These are phyloP conservation scores for Pseudomyrmex sp. DNA, from an alignment of 1,140 invertebrate species.

Conservation along the genomic window DNA sequence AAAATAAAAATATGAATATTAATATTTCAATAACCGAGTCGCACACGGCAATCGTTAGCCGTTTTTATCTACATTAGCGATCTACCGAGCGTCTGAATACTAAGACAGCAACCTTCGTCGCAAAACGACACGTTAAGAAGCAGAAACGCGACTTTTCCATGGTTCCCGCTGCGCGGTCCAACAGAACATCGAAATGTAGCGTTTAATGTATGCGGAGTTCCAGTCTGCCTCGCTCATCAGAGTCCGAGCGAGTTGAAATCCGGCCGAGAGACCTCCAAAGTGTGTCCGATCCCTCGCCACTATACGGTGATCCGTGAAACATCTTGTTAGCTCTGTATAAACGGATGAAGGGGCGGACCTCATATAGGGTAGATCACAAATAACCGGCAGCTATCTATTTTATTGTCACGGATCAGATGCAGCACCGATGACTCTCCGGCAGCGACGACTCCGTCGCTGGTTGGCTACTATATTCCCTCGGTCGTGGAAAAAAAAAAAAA, in stretches of 20 bases:
- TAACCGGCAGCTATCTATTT: slow-evolving; percentile 46
- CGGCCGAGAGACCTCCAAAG: slow-evolving; percentile 77
- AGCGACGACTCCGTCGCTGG: not conserved
- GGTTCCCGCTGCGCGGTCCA: slow-evolving; percentile 42
- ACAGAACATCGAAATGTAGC: slow-evolving; percentile 50
- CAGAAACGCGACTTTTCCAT: slow-evolving; percentile 55
- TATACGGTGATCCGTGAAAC: slow-evolving; percentile 82
- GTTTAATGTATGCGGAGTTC: slow-evolving; percentile 71
- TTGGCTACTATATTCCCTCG: not conserved
- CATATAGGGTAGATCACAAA: slow-evolving; percentile 65
- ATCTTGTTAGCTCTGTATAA: slow-evolving; percentile 83
- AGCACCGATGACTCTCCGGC: slow-evolving; percentile 50
- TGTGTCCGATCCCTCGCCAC: slow-evolving; percentile 80
- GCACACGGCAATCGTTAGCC: not conserved
- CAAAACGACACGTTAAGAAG: slow-evolving; percentile 48
- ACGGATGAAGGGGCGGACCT: slow-evolving; percentile 75
- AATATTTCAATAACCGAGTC: not conserved
- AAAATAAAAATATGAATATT: too few species aligned
- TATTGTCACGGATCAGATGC: slow-evolving; percentile 48
- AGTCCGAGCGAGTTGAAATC: slow-evolving; percentile 75
- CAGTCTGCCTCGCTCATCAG: slow-evolving; percentile 68
- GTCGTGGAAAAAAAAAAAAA: slow-evolving; percentile 12
- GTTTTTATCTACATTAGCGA: too few species aligned
- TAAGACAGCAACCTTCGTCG: slow-evolving; percentile 5
- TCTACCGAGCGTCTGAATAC: slow-evolving; percentile 10